These are phyloP conservation scores for Oligia fasciuncula DNA, from an alignment of 2,888 invertebrate species.

Conservation along the genomic window DNA sequence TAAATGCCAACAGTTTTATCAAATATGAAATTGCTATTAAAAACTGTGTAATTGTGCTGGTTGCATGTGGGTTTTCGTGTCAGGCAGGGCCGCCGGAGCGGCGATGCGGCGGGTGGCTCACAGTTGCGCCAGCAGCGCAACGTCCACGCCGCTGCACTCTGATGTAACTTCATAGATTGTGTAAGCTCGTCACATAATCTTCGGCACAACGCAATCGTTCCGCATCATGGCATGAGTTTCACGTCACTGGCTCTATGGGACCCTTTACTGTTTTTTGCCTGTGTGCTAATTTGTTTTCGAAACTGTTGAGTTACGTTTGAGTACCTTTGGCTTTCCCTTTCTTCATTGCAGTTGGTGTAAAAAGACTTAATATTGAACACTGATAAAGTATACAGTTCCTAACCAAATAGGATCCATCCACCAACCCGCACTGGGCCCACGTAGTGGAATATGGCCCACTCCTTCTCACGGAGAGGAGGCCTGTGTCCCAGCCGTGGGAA, in stretches of 20 bases:
- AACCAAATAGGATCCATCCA: background rate
- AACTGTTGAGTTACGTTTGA: slow-evolving; percentile 1
- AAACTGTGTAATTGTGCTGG: slow-evolving; percentile 54
- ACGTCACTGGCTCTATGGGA: slow-evolving; percentile 61
- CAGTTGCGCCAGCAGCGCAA: slow-evolving; percentile 71
- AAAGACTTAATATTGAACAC: no score
- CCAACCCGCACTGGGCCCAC: background rate
- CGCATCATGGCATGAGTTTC: slow-evolving; percentile 71
- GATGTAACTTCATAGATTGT: slow-evolving; percentile 83
- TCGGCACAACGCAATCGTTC: slow-evolving; percentile 74
- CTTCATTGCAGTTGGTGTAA: background rate
- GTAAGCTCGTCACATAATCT: slow-evolving; percentile 80
- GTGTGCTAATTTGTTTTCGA: slow-evolving; percentile 12
- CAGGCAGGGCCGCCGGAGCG: slow-evolving; percentile 68
- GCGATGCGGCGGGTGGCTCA: slow-evolving; percentile 56
- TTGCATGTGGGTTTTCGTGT: slow-evolving; percentile 85
- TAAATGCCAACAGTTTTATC: slow-evolving; percentile 30
- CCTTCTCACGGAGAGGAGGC: background rate
- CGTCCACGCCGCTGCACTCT: slow-evolving; percentile 68
- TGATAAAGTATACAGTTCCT: background rate
- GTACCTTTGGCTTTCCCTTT: slow-evolving; percentile 12
- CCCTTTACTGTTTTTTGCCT: slow-evolving; percentile 23
- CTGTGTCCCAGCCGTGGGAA: background rate
- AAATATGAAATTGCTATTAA: slow-evolving; percentile 51
- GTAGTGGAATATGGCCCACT: background rate